Conservation (phyloP, 2,113 vertebrate species). For the Xenus cinereus region DNA sequence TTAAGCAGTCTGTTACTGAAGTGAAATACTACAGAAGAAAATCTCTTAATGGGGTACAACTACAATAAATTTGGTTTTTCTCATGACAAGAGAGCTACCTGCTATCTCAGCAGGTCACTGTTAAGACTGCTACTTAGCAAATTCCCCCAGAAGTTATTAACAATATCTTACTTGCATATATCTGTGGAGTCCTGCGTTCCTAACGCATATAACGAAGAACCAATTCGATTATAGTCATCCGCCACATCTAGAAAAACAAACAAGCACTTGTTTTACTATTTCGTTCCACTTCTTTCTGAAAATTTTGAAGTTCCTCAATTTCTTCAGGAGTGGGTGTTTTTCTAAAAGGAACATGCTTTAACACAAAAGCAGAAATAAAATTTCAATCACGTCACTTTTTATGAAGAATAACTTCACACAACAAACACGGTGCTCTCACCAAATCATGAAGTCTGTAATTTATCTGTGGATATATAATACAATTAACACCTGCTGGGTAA, state of each 20-base stretch:
- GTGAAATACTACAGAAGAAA: not conserved
- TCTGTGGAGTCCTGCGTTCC: conserved; percentile 97
- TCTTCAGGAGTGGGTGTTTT: not conserved
- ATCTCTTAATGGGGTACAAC: not conserved
- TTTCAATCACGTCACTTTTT: not conserved
- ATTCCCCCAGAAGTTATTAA: not conserved
- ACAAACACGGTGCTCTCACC: not conserved
- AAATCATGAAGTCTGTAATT: not conserved
- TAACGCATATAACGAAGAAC: conserved; percentile 91
- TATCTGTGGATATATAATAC: not conserved
- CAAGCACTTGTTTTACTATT: conserved; percentile 39
- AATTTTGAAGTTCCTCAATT: not conserved
- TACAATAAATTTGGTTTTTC: not conserved
- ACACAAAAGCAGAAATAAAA: not conserved
- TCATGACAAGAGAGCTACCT: not conserved
- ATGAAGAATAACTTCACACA: not conserved
- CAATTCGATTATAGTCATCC: conserved; percentile 98
- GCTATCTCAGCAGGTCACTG: not conserved
- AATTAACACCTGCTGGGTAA: not conserved
- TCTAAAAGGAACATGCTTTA: not conserved
- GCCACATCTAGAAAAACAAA: conserved; percentile 84
- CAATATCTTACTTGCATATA: conserved; percentile 91
- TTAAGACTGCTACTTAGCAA: not conserved
- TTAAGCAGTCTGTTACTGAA: not conserved
- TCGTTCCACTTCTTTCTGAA: not conserved